A percentile compares a stretch with the other conserved stretches of the same genome.
These are phyloP conservation scores for Gallirallus australis DNA, from an alignment of 2,797 vertebrate species.

Conservation along the genomic window DNA sequence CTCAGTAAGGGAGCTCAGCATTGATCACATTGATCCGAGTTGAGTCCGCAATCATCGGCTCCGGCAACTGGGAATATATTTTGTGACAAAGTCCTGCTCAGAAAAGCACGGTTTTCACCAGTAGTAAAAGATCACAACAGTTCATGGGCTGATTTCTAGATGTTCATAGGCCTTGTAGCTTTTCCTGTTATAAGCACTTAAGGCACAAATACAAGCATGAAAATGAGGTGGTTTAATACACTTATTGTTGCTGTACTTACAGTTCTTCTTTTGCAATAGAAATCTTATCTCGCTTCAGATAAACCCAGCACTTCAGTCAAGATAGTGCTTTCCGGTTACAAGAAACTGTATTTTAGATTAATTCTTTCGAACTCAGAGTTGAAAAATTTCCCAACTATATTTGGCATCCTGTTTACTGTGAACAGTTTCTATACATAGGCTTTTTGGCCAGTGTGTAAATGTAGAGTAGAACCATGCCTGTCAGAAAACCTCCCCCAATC, in stretches of 20 bases:
- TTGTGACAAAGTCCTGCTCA: neutral
- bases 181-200: neutral
- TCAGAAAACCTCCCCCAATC: neutral
- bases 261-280: neutral
- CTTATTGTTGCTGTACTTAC: neutral
- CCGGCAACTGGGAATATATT: neutral
- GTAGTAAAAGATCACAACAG: neutral
- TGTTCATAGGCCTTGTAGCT: neutral
- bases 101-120: neutral
- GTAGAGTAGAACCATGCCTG: neutral
- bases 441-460: neutral
- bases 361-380: neutral
- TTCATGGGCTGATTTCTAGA: neutral
- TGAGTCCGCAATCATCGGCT: no score
- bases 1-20: no score
- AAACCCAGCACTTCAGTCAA: neutral
- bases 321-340: neutral
- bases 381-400: neutral
- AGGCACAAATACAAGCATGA: fast-evolving
- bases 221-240: neutral
- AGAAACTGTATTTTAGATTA: neutral
- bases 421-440: neutral
- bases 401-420: neutral
- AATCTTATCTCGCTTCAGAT: neutral
- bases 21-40: no score